Percentiles rank a stretch among this genome's conserved stretches.
phyloP scores from a whole-genome alignment of 92 coral and sea anemone species.

The Actinostola sp. region DNA sequence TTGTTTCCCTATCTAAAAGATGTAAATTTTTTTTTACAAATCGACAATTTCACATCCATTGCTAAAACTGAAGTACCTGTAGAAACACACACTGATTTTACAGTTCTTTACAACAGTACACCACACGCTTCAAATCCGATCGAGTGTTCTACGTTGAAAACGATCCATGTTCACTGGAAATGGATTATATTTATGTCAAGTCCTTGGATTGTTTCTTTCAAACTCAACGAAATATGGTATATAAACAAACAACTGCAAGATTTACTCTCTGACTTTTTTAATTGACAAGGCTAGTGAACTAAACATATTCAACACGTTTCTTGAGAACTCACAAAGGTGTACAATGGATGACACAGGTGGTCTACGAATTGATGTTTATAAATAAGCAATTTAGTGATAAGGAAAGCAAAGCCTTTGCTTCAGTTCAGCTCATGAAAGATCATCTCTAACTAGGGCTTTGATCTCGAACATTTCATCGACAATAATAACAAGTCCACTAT shows the following conservation, averaged over 20 bases:
- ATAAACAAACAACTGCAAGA: too few relatives aligned
- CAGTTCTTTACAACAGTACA: too few relatives aligned
- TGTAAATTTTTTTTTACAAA: neutral
- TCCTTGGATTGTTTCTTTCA: too few relatives aligned
- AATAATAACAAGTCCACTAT: neutral
- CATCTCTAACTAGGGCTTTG: neutral
- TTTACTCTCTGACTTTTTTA: too few relatives aligned
- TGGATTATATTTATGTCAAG: too few relatives aligned
- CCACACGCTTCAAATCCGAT: too few relatives aligned
- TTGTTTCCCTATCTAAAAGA: neutral
- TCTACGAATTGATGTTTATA: neutral
- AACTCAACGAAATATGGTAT: too few relatives aligned
- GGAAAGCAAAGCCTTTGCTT: constrained; percentile 5
- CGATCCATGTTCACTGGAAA: too few relatives aligned
- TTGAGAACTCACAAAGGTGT: neutral
- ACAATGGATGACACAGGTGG: constrained; percentile 8
- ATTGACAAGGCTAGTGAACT: neutral
- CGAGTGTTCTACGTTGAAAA: too few relatives aligned
- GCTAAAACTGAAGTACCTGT: neutral
- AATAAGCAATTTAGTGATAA: constrained; percentile 10
- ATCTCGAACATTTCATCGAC: neutral
- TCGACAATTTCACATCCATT: neutral
- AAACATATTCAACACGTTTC: neutral
- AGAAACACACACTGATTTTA: neutral
- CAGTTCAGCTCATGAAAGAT: neutral